Evolutionary conservation across 2,888 invertebrate genomes (phyloP).

Genomic region (Ligdia adustata): DNA sequence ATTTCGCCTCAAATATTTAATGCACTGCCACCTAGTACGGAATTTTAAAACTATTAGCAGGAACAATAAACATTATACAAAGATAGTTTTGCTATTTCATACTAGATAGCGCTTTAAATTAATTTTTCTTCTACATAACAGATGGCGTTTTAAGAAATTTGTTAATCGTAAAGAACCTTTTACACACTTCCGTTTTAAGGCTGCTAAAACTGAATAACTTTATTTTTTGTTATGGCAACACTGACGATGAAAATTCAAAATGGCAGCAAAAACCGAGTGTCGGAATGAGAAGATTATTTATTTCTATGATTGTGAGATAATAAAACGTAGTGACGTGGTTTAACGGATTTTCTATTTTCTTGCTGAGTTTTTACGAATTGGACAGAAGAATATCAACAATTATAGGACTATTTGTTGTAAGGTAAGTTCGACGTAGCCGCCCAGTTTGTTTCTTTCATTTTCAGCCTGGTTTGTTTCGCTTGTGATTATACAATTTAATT

Average conservation of each 20-base stretch:
- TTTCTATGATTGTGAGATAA: slow-evolving; percentile 57
- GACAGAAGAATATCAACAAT: slow-evolving; percentile 3
- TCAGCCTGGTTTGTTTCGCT: slow-evolving; percentile 68
- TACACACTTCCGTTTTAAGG: no score
- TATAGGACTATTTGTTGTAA: slow-evolving; percentile 30
- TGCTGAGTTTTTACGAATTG: slow-evolving; percentile 32
- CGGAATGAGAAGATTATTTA: slow-evolving; percentile 44
- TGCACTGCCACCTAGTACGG: not conserved
- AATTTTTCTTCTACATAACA: not conserved
- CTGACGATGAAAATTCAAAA: slow-evolving; percentile 61
- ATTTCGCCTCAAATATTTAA: no score
- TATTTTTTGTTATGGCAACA: slow-evolving; percentile 41
- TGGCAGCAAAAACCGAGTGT: slow-evolving; percentile 60
- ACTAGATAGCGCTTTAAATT: not conserved
- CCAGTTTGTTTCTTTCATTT: slow-evolving; percentile 49
- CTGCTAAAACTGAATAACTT: no score
- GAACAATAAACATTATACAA: not conserved
- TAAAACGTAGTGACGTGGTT: slow-evolving; percentile 72
- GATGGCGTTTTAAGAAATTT: not conserved
- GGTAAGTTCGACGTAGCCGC: slow-evolving; percentile 71
- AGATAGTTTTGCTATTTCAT: not conserved
- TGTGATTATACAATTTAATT: slow-evolving; percentile 43
- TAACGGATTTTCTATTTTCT: slow-evolving; percentile 59
- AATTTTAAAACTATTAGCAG: no score
- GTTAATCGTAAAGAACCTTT: no score